Evolutionary conservation across 2,888 invertebrate species (phyloP).

Genomic region (Hipparchia sbordonii): DNA sequence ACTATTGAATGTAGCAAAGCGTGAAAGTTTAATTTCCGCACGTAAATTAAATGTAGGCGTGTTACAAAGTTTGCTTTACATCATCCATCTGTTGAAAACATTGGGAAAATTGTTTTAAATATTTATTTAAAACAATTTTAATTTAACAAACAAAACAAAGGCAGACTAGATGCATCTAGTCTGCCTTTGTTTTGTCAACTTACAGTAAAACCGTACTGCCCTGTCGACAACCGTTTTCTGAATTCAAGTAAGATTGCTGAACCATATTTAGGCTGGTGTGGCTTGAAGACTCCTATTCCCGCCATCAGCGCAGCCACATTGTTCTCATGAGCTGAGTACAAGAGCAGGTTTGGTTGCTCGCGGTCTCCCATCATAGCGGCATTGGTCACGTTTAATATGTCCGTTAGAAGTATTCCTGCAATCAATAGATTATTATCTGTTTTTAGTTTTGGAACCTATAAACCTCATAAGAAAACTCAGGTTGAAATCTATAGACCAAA

Average conservation of each 20-base stretch:
- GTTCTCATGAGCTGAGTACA: conserved; percentile 85
- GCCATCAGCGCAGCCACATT: conserved; percentile 84
- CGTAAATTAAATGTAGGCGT: background rate
- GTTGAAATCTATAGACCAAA: too few species aligned
- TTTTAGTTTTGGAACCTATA: background rate
- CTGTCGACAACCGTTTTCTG: conserved; percentile 54
- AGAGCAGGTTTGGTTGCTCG: conserved; percentile 66
- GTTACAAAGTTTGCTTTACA: background rate
- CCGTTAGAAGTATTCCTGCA: conserved; percentile 75
- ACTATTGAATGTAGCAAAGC: conserved; percentile 10
- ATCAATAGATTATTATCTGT: conserved; percentile 26
- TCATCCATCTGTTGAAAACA: background rate
- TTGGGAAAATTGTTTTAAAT: background rate
- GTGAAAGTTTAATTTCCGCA: conserved; percentile 15
- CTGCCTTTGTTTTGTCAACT: too few species aligned
- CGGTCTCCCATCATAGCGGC: conserved; percentile 65
- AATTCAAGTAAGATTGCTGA: conserved; percentile 81
- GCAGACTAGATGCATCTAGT: background rate
- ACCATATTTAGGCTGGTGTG: conserved; percentile 83
- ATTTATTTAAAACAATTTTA: too few species aligned
- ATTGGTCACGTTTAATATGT: conserved; percentile 74
- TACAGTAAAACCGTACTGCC: conserved; percentile 75
- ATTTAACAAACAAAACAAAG: too few species aligned
- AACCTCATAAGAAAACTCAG: too few species aligned
- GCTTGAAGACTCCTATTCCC: conserved; percentile 78